Evolutionary conservation across 2,888 invertebrate genomes (phyloP), one percentile per base, ranked within the genome.

Genomic region (Carpatolechia fugitivella): DNA sequence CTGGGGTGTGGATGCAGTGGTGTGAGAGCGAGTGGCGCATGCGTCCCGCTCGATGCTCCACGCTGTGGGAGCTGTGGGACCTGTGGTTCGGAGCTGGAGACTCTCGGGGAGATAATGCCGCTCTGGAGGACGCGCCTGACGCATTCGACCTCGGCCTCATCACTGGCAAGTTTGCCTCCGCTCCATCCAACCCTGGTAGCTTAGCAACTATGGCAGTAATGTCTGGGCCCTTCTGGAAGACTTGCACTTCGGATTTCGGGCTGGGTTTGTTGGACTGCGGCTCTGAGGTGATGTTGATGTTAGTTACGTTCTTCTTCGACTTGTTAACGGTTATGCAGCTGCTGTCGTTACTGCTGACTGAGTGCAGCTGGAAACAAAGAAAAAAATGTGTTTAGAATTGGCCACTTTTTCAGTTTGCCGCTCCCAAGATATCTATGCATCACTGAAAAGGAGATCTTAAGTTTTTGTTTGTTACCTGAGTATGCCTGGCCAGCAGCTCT

Each of bases 221-320:
- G 70, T 95, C 95, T 30, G 95, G 94, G 0, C 95, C 96, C 68
- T 96, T 94, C 78, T 95, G 96, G 73, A 94, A 96, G 47, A 95
- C 93, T 71, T 93, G 85, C 53, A 91, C 89, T 71, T 93, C 91
- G 5, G 88, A 82, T 58, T 91, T 91, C 49, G 91, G 83, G 46
- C 87, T 86, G n/a, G 83, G 80, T 54, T 75, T 72, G 54, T 77
- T 77, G 50, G 73, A 59, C 5, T 72, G 72, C 8, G 91, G 87
- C 59, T 92, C 92, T 7, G 93, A 90, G 10, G 93, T 93, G 65
- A 94, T 94, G 75, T 92, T 94, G 52, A 94, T 94, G 74, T 93
- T 94, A 29, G 94, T 94, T 10, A 94, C 92, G 72, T 94, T 94
- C 74, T 91, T 92, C 65, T 89, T 92, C 3, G 90, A 91, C 66